These are phyloP conservation scores for Crax fasciolata DNA, from an alignment of 2,797 vertebrate genomes.

Conservation along the genomic window DNA sequence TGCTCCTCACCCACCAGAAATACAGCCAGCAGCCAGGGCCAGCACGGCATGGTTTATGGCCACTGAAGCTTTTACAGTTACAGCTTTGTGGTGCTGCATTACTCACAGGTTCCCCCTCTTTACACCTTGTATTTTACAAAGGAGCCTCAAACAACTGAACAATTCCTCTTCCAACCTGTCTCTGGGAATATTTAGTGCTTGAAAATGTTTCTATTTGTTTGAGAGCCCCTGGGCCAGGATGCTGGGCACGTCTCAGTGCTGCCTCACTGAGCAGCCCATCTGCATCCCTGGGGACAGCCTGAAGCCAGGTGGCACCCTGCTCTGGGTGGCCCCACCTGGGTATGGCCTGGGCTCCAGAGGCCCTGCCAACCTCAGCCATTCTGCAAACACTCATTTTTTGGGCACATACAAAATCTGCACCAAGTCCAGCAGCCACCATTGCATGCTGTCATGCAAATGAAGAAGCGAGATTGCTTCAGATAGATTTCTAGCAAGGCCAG, in stretches of 20 bases:
- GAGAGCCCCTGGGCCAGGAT: background rate
- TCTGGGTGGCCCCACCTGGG: background rate
- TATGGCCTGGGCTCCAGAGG: background rate
- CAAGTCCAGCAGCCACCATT: fast-evolving
- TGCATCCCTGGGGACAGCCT: background rate
- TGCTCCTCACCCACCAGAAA: background rate
- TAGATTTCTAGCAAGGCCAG: no score
- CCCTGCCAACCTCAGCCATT: fast-evolving
- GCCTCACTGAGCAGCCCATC: fast-evolving
- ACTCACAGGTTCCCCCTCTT: background rate
- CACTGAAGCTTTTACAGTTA: background rate
- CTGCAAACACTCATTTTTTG: fast-evolving
- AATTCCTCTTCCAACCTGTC: background rate
- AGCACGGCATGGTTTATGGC: fast-evolving
- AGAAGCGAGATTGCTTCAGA: no score
- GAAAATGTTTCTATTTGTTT: fast-evolving
- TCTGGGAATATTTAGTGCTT: background rate
- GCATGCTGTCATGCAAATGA: no score
- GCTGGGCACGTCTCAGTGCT: fast-evolving
- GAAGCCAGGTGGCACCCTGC: background rate
- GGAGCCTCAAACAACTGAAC: background rate
- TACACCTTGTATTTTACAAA: background rate
- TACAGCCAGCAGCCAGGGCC: background rate
- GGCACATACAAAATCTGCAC: fast-evolving
- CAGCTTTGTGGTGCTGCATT: background rate